Base-by-base conservation (phyloP, 1,140 invertebrate species). In the Hypsibius dujardini region DNA sequence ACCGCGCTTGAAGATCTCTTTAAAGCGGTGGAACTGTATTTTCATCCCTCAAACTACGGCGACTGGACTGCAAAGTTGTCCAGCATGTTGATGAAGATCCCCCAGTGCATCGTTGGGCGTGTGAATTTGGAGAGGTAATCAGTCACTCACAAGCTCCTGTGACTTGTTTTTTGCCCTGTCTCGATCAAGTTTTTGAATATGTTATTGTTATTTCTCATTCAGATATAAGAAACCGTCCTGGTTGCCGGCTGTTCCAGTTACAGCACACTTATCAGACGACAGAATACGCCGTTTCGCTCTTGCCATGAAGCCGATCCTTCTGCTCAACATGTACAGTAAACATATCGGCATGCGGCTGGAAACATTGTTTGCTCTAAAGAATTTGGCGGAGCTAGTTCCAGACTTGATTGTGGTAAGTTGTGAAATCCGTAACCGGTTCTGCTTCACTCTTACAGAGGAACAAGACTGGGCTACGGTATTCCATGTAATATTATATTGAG, bases 11-110 rank as follows among this genome's bases (percentile, higher is more conserved):
- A 86, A 70, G 87, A 87, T 73, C 86, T 95, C 76, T 86, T 95
- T 74, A 87, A 86, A 75, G 86, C 88, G 0, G 79, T 93, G 1
- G 88, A 92, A 78, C 90, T 89, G 7, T 95, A 91, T 80, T 86
- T 88, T 76, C 88, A 95, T 81, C 89, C 90, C 70, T 91, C 91
- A 0, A 95, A 95, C 79, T 77, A 80, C 72, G 91, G 92, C 7
- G 80, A 83, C 46, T 94, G 90, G 89, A 83, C 86, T 45, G 79
- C 12, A 15, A 67, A 42, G 12, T 42, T 67, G 12, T 67, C 62
- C 12, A 67, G 62, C 42, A 45, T 67, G 12, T 7, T 67, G 12
- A 67, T 67, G 62, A 12, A 45, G 62, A 12, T 67, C 12, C 12
- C 62, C 12, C 7, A 15, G 62, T 12, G 62, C 12, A 7, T 67